Percentiles rank a stretch among this genome's conserved stretches.
Conservation (phyloP, 2,888 invertebrate genomes). For the Cylloceria caligata region DNA sequence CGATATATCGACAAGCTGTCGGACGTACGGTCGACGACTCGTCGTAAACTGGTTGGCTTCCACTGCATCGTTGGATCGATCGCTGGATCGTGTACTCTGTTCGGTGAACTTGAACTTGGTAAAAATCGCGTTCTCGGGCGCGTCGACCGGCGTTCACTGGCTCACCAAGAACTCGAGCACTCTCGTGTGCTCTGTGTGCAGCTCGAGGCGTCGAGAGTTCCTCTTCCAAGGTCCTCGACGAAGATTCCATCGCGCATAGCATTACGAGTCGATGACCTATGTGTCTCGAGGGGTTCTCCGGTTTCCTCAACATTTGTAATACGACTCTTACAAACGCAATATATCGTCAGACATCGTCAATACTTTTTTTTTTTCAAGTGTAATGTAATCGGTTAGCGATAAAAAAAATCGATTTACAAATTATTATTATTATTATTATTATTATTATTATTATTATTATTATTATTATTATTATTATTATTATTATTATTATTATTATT, state of each 20-base stretch:
- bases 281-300: neutral
- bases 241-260: conserved; percentile 34
- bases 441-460: no score
- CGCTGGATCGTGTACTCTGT: conserved; percentile 18
- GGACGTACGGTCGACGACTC: neutral
- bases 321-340: neutral
- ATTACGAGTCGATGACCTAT: conserved; percentile 43
- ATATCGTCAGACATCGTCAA: neutral
- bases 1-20: neutral
- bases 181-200: conserved; percentile 20
- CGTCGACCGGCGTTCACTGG: conserved; percentile 50
- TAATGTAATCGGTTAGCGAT: no score
- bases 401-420: no score
- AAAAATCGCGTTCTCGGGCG: conserved; percentile 51
- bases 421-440: no score
- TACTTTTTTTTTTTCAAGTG: neutral
- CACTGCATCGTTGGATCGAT: conserved; percentile 16
- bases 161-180: conserved; percentile 65
- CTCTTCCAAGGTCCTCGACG: conserved; percentile 52
- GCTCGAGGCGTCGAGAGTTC: conserved; percentile 36
- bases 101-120: conserved; percentile 70
- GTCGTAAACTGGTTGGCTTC: conserved; percentile 55
- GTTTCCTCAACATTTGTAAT: neutral
- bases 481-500: no score
- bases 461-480: no score